These are phyloP conservation scores for Onychomys arenicola DNA, from an alignment of 2,797 vertebrate species.

Conservation along the genomic window DNA sequence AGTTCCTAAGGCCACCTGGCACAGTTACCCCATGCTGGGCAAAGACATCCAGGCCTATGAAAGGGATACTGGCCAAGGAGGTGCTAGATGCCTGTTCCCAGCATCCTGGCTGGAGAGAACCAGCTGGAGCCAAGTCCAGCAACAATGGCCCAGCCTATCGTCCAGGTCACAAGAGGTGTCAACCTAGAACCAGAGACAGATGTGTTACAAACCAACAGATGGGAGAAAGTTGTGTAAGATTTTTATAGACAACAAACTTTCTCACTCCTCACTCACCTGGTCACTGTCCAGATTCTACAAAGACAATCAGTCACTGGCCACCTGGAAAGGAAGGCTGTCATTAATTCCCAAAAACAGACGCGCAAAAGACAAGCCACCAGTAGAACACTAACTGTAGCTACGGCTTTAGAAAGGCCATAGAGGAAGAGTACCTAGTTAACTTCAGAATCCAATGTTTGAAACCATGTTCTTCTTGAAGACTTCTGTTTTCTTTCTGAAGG, in stretches of 20 bases:
- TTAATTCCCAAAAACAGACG: neutral
- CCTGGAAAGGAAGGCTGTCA: constrained; percentile 76
- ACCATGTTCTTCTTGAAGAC: neutral
- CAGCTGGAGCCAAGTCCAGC: constrained; percentile 68
- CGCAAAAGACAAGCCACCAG: no score
- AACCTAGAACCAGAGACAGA: constrained; percentile 66
- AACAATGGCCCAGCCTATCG: constrained; percentile 75
- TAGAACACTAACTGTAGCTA: neutral
- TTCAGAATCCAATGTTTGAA: neutral
- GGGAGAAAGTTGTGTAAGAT: fast-evolving
- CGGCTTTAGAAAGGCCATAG: fast-evolving
- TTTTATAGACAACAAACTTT: neutral
- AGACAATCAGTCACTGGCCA: neutral
- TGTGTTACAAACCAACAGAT: neutral
- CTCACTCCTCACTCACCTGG: constrained; percentile 62
- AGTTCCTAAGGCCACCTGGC: constrained; percentile 85
- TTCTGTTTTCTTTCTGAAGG: constrained; percentile 11
- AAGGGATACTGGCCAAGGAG: constrained; percentile 88
- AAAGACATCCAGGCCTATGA: constrained; percentile 84
- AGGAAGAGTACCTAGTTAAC: no score
- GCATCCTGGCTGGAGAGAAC: constrained; percentile 87
- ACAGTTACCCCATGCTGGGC: constrained; percentile 67
- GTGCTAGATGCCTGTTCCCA: constrained; percentile 88
- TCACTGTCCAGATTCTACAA: constrained; percentile 76
- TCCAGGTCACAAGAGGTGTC: constrained; percentile 3